A percentile compares a stretch with the other conserved stretches of the same genome.
Evolutionary conservation across 1,140 invertebrate genomes (phyloP).

Genomic region (Drosophila nasuta): DNA sequence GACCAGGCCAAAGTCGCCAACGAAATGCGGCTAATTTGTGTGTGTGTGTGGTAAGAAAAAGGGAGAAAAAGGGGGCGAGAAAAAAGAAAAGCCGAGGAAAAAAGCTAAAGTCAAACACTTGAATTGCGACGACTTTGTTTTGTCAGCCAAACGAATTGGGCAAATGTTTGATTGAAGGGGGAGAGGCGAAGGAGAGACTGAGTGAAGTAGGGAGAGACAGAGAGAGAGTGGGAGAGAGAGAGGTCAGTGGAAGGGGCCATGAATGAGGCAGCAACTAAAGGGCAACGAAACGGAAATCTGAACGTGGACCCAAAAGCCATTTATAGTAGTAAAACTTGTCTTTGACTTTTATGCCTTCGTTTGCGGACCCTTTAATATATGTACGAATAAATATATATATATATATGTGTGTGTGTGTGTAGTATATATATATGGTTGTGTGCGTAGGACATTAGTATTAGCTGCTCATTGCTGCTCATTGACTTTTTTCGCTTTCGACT

Average conservation of each 20-base stretch:
- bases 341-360: slow-evolving; percentile 33
- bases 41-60: neutral
- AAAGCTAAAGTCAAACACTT: slow-evolving; percentile 25
- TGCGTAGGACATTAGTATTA: neutral
- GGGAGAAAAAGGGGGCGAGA: neutral
- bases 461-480: slow-evolving; percentile 10
- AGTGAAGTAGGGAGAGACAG: neutral
- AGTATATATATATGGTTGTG: slow-evolving; percentile 8
- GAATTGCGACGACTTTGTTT: slow-evolving; percentile 52
- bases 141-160: slow-evolving; percentile 26
- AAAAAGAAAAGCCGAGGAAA: neutral
- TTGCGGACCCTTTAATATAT: slow-evolving; percentile 7
- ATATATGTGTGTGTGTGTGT: slow-evolving; percentile 4
- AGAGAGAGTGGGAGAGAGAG: neutral
- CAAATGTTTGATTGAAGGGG: slow-evolving; percentile 58
- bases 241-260: neutral
- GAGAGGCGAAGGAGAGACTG: neutral
- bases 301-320: slow-evolving; percentile 9
- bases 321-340: slow-evolving; percentile 1
- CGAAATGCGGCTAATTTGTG: slow-evolving; percentile 30
- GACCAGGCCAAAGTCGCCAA: slow-evolving; percentile 16
- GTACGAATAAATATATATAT: slow-evolving; percentile 7
- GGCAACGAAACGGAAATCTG: slow-evolving; percentile 29
- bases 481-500: slow-evolving; percentile 17
- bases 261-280: neutral